phyloP scores from a whole-genome alignment of 1,140 invertebrate species.

The Chironomus tepperi region DNA sequence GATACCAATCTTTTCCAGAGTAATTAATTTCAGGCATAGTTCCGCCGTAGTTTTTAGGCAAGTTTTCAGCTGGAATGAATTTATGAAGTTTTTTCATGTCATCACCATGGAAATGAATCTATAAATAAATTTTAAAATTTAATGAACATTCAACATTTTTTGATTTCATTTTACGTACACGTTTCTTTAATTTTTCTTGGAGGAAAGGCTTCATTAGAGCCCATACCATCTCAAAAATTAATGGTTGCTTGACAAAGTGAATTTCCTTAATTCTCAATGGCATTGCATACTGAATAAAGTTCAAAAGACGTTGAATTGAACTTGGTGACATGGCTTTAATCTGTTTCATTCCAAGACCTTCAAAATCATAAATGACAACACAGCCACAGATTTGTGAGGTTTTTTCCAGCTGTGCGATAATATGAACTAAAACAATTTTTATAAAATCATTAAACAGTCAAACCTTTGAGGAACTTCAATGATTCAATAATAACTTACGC shows the following conservation, averaged over 20 bases:
- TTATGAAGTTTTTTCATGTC: conserved; percentile 55
- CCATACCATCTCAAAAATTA: conserved; percentile 81
- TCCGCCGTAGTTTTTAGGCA: conserved; percentile 59
- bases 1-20: conserved; percentile 49
- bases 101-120: conserved; percentile 57
- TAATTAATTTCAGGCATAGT: conserved; percentile 53
- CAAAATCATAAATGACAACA: conserved; percentile 73
- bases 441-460: too few relatives aligned
- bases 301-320: conserved; percentile 63
- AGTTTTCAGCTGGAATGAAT: conserved; percentile 47
- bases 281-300: conserved; percentile 81
- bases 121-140: conserved; percentile 26
- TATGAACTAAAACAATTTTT: conserved; percentile 51
- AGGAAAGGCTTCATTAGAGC: conserved; percentile 81
- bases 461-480: too few relatives aligned
- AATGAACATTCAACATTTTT: too few relatives aligned
- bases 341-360: conserved; percentile 64
- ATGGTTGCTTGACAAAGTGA: conserved; percentile 83
- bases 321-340: conserved; percentile 57
- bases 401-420: conserved; percentile 60
- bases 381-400: conserved; percentile 63
- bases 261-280: conserved; percentile 80
- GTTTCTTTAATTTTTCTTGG: conserved; percentile 69
- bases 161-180: conserved; percentile 46
- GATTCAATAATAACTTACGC: not conserved